Percentiles rank a stretch among this genome's conserved stretches.
These are phyloP conservation scores for Sebastes umbrosus DNA, from an alignment of 2,797 vertebrate genomes.

Conservation along the genomic window DNA sequence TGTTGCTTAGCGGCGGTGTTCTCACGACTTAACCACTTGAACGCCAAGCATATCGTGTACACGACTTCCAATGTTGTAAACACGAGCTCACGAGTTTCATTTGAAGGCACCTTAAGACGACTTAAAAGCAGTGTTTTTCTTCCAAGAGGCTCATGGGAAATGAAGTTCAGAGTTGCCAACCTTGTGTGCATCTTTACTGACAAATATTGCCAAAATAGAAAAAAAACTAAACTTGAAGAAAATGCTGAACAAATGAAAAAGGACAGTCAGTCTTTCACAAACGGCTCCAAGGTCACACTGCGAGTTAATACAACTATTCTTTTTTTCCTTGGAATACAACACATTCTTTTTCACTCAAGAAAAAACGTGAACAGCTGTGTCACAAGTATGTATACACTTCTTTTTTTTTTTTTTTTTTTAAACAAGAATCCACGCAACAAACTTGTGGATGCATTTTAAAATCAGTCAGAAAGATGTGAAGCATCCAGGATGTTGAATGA, in stretches of 20 bases:
- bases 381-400: slow-evolving; percentile 25
- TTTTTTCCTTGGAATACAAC: slow-evolving; percentile 8
- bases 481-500: slow-evolving; percentile 2
- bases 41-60: too few relatives aligned
- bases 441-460: slow-evolving; percentile 38
- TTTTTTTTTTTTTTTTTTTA: slow-evolving; percentile 14
- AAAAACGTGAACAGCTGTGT: slow-evolving; percentile 37
- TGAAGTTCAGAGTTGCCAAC: not conserved
- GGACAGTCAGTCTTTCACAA: slow-evolving; percentile 1
- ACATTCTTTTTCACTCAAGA: slow-evolving; percentile 26
- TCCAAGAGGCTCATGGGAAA: slow-evolving; percentile 25
- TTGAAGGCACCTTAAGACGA: not conserved
- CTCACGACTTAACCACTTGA: too few relatives aligned
- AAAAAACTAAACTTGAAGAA: not conserved
- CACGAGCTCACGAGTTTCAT: too few relatives aligned
- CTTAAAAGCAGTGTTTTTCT: not conserved
- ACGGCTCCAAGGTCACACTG: slow-evolving; percentile 2
- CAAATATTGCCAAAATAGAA: slow-evolving; percentile 13
- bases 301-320: not conserved
- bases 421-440: slow-evolving; percentile 48
- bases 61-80: too few relatives aligned
- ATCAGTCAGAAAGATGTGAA: slow-evolving; percentile 33
- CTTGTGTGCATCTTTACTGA: not conserved
- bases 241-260: slow-evolving; percentile 1
- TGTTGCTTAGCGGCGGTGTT: fast-evolving